phyloP scores from a whole-genome alignment of 2,113 vertebrate genomes.

The Oriolus oriolus region DNA sequence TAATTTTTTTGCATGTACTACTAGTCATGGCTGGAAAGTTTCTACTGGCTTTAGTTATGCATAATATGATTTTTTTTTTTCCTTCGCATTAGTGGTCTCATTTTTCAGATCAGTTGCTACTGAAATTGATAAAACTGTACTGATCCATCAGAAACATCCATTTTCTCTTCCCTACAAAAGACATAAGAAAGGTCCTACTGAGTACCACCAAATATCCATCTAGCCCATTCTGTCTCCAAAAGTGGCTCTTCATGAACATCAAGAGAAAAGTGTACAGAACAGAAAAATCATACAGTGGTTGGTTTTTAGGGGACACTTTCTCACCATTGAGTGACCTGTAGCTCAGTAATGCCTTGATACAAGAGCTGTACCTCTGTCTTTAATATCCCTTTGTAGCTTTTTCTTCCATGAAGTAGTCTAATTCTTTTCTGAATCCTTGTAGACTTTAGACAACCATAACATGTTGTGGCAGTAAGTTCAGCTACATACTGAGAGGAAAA shows the following conservation, averaged over 20 bases:
- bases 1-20: background rate
- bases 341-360: background rate
- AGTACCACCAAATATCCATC: background rate
- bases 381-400: background rate
- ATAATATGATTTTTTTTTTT: background rate
- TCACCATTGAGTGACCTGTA: rapidly evolving
- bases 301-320: background rate
- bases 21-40: background rate
- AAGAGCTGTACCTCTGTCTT: background rate
- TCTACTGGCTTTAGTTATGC: background rate
- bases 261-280: background rate
- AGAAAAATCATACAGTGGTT: background rate
- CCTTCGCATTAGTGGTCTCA: background rate
- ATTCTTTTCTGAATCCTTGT: background rate
- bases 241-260: background rate
- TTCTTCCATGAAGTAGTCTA: background rate
- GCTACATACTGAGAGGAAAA: background rate
- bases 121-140: background rate
- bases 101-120: background rate
- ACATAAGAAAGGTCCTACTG: background rate
- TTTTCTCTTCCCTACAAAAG: background rate
- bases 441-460: background rate
- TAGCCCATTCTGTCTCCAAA: background rate
- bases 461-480: background rate
- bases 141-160: background rate